Percentiles rank a stretch among this genome's conserved stretches.
Conservation (phyloP, 2,888 invertebrate genomes). For the Auanema sp. region DNA sequence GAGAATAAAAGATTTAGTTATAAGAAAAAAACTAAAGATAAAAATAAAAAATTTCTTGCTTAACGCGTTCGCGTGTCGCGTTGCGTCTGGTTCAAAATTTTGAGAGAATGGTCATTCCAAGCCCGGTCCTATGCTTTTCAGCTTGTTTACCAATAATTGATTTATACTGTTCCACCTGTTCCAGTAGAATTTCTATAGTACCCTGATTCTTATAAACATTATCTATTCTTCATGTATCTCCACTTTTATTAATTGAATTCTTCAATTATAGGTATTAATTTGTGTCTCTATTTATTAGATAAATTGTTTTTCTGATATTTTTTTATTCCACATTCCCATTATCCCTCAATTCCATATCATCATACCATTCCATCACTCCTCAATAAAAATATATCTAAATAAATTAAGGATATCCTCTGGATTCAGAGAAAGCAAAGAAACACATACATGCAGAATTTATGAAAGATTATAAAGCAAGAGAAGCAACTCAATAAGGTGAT, state of each 20-base stretch:
- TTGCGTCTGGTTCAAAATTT: too few relatives aligned
- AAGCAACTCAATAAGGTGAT: slow-evolving; percentile 62
- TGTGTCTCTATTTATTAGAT: slow-evolving; percentile 31
- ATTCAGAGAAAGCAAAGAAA: too few relatives aligned
- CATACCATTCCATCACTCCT: slow-evolving; percentile 22
- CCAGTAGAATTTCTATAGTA: too few relatives aligned
- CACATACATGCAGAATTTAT: too few relatives aligned
- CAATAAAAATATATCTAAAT: slow-evolving; percentile 20
- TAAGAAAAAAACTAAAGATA: too few relatives aligned
- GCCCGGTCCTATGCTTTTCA: too few relatives aligned
- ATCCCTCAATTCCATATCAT: slow-evolving; percentile 24
- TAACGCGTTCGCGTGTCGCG: too few relatives aligned
- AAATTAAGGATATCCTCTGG: slow-evolving; percentile 17
- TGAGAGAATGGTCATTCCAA: too few relatives aligned
- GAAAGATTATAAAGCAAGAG: slow-evolving; percentile 49
- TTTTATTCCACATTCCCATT: slow-evolving; percentile 18
- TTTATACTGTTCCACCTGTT: too few relatives aligned
- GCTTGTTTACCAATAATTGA: too few relatives aligned
- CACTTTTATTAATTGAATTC: slow-evolving; percentile 38
- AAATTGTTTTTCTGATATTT: slow-evolving; percentile 25
- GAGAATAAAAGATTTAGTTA: too few relatives aligned
- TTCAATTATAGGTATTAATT: slow-evolving; percentile 28
- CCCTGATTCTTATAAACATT: slow-evolving; percentile 33
- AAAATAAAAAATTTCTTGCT: too few relatives aligned
- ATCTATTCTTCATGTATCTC: slow-evolving; percentile 39